Evolutionary conservation across 2,113 vertebrate species (phyloP).

Genomic region (Heterotilapia buettikoferi): DNA sequence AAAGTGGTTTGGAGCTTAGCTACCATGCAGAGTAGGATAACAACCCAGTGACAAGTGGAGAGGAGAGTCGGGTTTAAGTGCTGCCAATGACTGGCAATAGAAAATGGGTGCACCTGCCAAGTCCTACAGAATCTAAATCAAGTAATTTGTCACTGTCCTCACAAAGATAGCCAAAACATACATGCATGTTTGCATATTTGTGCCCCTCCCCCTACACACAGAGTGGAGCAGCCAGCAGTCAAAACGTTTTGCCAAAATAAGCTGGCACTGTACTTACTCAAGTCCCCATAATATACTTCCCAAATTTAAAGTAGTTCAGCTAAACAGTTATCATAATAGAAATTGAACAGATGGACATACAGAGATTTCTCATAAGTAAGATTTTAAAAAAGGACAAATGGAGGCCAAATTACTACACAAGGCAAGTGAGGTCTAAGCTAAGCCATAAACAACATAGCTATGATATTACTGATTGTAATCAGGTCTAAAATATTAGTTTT

Average conservation of each 20-base stretch:
- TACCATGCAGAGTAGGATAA: neutral
- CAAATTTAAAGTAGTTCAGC: neutral
- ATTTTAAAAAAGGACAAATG: neutral
- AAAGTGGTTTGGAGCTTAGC: neutral
- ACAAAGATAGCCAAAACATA: neutral
- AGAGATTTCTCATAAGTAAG: no score
- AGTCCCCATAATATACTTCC: neutral
- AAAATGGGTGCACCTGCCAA: neutral
- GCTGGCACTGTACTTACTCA: neutral
- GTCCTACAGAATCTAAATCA: neutral
- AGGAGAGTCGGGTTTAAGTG: neutral
- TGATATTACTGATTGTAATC: neutral
- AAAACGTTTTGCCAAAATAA: neutral
- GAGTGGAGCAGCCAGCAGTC: neutral
- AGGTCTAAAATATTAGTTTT: neutral
- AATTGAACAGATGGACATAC: neutral
- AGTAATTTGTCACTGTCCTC: neutral
- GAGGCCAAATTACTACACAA: neutral
- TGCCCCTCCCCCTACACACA: neutral
- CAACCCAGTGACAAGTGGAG: neutral
- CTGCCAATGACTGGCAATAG: neutral
- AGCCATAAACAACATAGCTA: neutral
- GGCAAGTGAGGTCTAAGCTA: neutral
- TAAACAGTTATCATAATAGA: neutral
- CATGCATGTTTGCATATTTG: neutral